phyloP scores from a whole-genome alignment of 2,113 vertebrate genomes.

The Entelurus aequoreus region DNA sequence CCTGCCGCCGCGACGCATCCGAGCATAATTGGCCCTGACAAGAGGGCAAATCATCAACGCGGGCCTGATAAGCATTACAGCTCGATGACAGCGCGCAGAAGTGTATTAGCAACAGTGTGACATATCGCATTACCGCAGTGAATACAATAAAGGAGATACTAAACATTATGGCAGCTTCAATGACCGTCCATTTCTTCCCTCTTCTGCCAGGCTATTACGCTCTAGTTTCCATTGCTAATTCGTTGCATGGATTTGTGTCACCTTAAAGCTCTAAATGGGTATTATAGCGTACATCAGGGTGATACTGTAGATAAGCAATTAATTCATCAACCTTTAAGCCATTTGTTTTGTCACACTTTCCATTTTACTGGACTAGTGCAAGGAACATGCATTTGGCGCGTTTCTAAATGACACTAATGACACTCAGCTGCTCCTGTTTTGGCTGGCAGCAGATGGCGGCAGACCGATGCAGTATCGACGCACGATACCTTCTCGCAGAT shows the following conservation, averaged over 20 bases:
- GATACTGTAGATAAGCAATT: conserved; percentile 27
- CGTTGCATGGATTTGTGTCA: conserved; percentile 80
- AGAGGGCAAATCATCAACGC: conserved; percentile 93
- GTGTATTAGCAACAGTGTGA: conserved; percentile 85
- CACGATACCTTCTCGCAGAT: no score
- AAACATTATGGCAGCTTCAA: conserved; percentile 87
- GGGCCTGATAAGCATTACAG: conserved; percentile 97
- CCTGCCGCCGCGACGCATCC: conserved; percentile 81
- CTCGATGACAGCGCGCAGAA: conserved; percentile 97
- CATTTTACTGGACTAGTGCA: conserved; percentile 2
- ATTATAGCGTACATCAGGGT: conserved; percentile 24
- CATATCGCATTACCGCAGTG: conserved; percentile 98
- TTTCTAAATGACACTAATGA: neutral
- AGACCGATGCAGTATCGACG: no score
- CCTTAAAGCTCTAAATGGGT: conserved; percentile 44
- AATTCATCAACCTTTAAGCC: conserved; percentile 21
- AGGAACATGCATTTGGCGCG: neutral
- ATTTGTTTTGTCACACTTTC: conserved; percentile 15
- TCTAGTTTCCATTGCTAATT: conserved; percentile 87
- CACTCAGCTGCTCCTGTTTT: no score
- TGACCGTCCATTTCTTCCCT: conserved; percentile 85
- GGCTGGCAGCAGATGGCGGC: no score
- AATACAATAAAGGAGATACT: conserved; percentile 96
- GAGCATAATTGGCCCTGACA: conserved; percentile 97
- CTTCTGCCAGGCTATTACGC: conserved; percentile 81